Evolutionary conservation across 2,113 vertebrate species (phyloP), one percentile per base, ranked within the genome.

Genomic region (Phaethon lepturus): DNA sequence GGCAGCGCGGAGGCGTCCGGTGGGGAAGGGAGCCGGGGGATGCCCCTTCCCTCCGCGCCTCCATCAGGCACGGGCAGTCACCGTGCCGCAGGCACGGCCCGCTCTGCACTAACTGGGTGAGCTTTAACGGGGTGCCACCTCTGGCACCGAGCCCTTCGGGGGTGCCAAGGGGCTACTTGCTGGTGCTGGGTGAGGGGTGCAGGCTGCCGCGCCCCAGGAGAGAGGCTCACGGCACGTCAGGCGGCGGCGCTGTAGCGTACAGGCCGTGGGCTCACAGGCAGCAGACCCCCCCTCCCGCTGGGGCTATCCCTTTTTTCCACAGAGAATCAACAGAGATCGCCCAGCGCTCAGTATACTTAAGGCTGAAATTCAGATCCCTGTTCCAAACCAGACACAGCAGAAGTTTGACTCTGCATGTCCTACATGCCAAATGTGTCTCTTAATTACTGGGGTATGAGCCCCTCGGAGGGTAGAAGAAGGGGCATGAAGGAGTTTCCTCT

Each of bases 1-100:
- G n/a, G 49, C 42, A 42, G 49, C 0, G 0, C 0, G 2, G 47
- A 35, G 35, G 14, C 18, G 18, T 23, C 33, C 1, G 4, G 45
- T 45, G 40, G 24, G 40, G 60, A n/a, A 19, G 19, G 28, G 11
- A 79, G 23, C 11, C n/a, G 66, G 10, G 17, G 47, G 40, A 47
- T 49, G 47, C 29, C n/a, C 47, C 60, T 49, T 60, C 52, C 23
- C 6, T 45, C 45, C 26, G 47, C 55, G 53, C 28, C 16, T 53
- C 23, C 45, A 47, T 4, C 18, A 56, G 47, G 62, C 49, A 35
- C 1, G 2, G 29, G 60, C 29, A 52, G 40, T 28, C 45, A 45
- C 33, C 17, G 7, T 2, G 10, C 29, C 2, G 0, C 58, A 24
- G 49, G 67, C 42, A 44, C 2, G 1, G 35, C 25, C 6, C 5